Conservation (phyloP, 2,797 vertebrate genomes). For the Ataeniobius toweri region DNA sequence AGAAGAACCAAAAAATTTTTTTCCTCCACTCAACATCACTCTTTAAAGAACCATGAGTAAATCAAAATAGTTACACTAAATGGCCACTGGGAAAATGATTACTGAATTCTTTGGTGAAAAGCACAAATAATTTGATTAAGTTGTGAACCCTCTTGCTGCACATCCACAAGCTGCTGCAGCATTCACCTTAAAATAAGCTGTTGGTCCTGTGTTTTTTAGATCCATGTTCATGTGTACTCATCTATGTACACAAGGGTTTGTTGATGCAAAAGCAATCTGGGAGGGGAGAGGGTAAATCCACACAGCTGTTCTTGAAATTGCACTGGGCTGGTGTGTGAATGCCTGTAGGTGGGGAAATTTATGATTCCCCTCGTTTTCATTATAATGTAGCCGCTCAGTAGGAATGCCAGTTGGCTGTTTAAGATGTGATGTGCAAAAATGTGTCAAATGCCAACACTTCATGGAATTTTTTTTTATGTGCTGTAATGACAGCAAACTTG, state of each 20-base stretch:
- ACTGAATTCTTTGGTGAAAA: background rate
- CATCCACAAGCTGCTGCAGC: conserved; percentile 43
- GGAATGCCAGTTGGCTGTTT: conserved; percentile 61
- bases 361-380: conserved; percentile 62
- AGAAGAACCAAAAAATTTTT: background rate
- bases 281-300: conserved; percentile 52
- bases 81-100: background rate
- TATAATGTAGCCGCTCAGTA: conserved; percentile 53
- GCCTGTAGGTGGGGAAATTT: conserved; percentile 55
- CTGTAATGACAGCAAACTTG: conserved; percentile 44
- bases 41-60: background rate
- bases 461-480: conserved; percentile 52
- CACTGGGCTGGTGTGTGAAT: conserved; percentile 58
- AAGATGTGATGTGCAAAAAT: conserved; percentile 44
- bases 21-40: background rate
- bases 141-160: conserved; percentile 28
- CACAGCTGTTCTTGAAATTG: conserved; percentile 70
- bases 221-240: background rate
- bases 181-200: conserved; percentile 31
- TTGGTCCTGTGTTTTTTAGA: conserved; percentile 3
- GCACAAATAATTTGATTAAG: background rate
- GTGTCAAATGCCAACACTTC: conserved; percentile 48
- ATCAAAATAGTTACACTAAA: background rate
- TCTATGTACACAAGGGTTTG: conserved; percentile 17
- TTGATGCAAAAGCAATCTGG: conserved; percentile 10